Percentiles rank a stretch among this genome's conserved stretches.
phyloP scores from a whole-genome alignment of 2,113 vertebrate genomes.

The Erpornis zantholeuca region DNA sequence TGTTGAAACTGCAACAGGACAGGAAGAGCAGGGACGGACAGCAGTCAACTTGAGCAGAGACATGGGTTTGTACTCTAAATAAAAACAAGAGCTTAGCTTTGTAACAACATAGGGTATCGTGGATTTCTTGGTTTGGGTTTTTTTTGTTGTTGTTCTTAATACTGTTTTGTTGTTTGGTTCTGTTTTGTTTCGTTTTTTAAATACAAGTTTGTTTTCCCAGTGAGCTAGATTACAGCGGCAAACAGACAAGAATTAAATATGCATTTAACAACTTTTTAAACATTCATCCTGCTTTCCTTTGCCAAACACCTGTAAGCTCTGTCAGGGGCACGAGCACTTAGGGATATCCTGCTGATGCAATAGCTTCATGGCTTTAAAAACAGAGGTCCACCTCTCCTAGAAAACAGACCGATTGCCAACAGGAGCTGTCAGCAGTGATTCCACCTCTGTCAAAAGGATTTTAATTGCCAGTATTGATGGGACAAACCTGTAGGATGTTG shows the following conservation, averaged over 20 bases:
- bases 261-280: constrained; percentile 22
- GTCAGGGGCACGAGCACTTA: constrained; percentile 10
- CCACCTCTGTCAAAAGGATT: constrained; percentile 1
- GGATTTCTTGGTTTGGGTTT: not conserved
- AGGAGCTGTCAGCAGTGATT: not conserved
- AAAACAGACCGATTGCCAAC: not conserved
- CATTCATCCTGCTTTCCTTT: constrained; percentile 8
- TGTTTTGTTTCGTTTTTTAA: not conserved
- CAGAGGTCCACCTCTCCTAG: not conserved
- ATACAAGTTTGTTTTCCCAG: not conserved
- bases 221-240: not conserved
- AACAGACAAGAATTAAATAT: constrained; percentile 21
- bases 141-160: not conserved
- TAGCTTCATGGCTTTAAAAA: constrained; percentile 51
- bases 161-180: not conserved
- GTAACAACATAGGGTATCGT: not conserved
- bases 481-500: not conserved
- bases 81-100: not conserved
- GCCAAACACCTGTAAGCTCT: constrained; percentile 42
- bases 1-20: not conserved
- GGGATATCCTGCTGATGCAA: constrained; percentile 16
- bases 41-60: not conserved
- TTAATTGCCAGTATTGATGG: constrained; percentile 5
- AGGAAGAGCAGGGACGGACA: not conserved
- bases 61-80: not conserved